Evolutionary conservation across 2,113 vertebrate genomes (phyloP), one percentile per base, ranked within the genome.

Genomic region (Petrocephalus zakoni): DNA sequence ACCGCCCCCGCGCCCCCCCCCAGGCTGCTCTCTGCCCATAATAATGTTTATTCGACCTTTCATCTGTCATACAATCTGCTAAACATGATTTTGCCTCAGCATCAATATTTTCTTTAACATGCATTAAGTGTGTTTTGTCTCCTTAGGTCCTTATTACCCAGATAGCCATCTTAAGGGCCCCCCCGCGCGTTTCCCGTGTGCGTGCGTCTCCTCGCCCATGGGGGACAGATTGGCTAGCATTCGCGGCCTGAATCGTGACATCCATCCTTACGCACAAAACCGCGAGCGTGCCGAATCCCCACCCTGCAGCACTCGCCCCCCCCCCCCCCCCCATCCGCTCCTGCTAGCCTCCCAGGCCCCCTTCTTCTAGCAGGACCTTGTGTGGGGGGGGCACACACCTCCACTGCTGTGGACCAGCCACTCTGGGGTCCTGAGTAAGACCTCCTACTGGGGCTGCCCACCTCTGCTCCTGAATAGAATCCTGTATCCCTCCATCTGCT

Each of bases 61-160:
- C 68, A 81, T 78, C 68, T 81, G 87, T 88, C 72, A 81, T 88
- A 15, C 84, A 85, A 85, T 85, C 84, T 55, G 49, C 84, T 53
- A 53, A 55, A 85, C 47, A 55, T 13, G 17, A 85, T 55, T 85
- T 85, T 5, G 52, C 47, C 84, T 56, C 84, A 42, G 37, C 53
- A 72, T 34, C 68, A 55, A 52, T 56, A 81, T 88, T 55, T 88
- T 88, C 87, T 88, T 88, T 88, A 81, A 81, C 64, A 64, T 55
- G 68, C 87, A 52, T 88, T 81, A 72, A 88, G 72, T 81, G 29
- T 81, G 72, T 88, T 85, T 81, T 81, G 87, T 88, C 68, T 88
- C 51, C 87, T 53, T 81, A 15, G 25, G 17, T 25, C 68, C 49
- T 55, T 55, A 55, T 88, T 87, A 81, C 72, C 34, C 46, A 88